phyloP scores from a whole-genome alignment of 1,140 invertebrate genomes.

The Drosophila jambulina region DNA sequence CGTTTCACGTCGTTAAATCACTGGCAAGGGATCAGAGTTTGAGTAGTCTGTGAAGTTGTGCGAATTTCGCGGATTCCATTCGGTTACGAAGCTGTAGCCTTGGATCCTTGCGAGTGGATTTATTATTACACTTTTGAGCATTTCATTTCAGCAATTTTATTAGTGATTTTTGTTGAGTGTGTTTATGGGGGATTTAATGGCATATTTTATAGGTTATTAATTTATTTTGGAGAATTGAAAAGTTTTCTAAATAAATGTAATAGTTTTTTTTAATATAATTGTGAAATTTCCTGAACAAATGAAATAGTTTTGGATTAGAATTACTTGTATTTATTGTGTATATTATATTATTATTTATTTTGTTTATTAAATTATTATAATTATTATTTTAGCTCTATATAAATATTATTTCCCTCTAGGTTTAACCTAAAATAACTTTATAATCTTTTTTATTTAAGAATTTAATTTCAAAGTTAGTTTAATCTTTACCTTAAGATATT shows the following conservation, averaged over 20 bases:
- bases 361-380: no score
- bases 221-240: background rate
- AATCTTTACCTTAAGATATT: no score
- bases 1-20: constrained; percentile 52
- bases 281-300: no score
- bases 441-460: no score
- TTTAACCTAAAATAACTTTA: background rate
- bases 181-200: no score
- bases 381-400: no score
- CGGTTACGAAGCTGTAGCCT: background rate
- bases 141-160: background rate
- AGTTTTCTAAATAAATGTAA: no score
- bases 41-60: constrained; percentile 41
- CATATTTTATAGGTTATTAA: background rate
- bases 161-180: background rate
- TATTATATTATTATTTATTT: background rate
- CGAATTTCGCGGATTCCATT: constrained; percentile 30
- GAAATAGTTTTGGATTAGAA: no score
- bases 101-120: constrained; percentile 19
- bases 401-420: background rate
- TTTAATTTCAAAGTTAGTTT: no score
- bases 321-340: no score
- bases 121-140: constrained; percentile 17
- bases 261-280: no score
- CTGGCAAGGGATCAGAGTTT: constrained; percentile 45